Percentiles rank a stretch among this genome's conserved stretches.
Conservation (phyloP, 1,140 invertebrate genomes). For the Antheraea mylitta region DNA sequence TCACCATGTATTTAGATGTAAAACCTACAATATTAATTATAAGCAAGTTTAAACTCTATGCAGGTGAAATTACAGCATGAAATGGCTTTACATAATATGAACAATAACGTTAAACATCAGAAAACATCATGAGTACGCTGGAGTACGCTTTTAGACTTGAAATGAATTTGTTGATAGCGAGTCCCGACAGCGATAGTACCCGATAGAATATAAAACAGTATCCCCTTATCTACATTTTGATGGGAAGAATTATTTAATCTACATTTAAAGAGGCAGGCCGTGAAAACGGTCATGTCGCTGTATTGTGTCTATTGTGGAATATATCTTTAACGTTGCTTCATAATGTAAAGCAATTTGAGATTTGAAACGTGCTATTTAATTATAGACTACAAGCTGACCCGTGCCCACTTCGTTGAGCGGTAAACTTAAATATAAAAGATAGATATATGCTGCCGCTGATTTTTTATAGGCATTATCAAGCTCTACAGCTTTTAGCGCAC, state of each 20-base stretch:
- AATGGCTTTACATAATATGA: conserved; percentile 13
- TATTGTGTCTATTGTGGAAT: no score
- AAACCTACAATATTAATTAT: no score
- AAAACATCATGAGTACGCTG: conserved; percentile 15
- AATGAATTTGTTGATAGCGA: conserved; percentile 53
- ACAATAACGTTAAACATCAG: conserved; percentile 36
- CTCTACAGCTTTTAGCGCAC: no score
- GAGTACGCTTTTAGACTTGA: conserved; percentile 42
- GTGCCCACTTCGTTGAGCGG: no score
- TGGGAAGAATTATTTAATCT: neutral
- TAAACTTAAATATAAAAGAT: no score
- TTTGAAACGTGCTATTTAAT: conserved; percentile 13
- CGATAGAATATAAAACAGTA: conserved; percentile 44
- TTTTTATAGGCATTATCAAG: no score
- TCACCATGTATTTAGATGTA: no score
- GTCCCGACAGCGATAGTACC: conserved; percentile 20
- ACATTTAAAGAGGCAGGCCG: no score
- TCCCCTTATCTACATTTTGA: conserved; percentile 24
- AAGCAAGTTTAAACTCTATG: conserved; percentile 11
- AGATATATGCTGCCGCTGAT: no score
- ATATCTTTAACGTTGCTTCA: no score
- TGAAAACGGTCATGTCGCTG: no score
- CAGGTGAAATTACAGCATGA: conserved; percentile 11
- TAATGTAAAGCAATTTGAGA: neutral
- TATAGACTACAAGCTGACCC: conserved; percentile 4